Conservation (phyloP, 2,888 invertebrate genomes). For the Drosophila niveifrons region DNA sequence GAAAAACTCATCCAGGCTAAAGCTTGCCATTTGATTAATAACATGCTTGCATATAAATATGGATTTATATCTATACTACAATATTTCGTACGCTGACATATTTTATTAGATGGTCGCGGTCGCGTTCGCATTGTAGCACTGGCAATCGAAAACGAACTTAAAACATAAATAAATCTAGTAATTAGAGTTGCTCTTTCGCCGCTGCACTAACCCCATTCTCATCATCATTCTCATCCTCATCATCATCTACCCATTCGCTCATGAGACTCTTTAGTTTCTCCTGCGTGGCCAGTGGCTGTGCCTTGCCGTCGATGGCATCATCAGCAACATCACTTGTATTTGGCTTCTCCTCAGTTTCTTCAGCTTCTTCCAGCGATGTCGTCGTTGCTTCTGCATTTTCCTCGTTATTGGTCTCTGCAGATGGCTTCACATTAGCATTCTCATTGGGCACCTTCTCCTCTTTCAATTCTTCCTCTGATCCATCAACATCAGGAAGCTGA, state of each 20-base stretch:
- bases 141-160: conserved; percentile 64
- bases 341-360: conserved; percentile 11
- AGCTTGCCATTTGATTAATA: conserved; percentile 26
- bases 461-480: conserved; percentile 15
- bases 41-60: conserved; percentile 17
- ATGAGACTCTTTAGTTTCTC: conserved; percentile 84
- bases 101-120: conserved; percentile 7
- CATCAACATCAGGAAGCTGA: conserved; percentile 33
- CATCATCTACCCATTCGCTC: conserved; percentile 85
- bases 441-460: conserved; percentile 13
- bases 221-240: conserved; percentile 82
- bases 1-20: conserved; percentile 43
- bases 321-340: conserved; percentile 9
- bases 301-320: conserved; percentile 36
- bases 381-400: conserved; percentile 4
- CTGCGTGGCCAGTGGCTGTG: conserved; percentile 39
- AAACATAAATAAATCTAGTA: conserved; percentile 82
- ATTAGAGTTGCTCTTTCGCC: conserved; percentile 78
- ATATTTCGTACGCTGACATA: conserved; percentile 11
- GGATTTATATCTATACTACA: conserved; percentile 26
- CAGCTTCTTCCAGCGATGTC: neutral
- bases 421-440: neutral
- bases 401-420: conserved; percentile 3
- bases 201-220: conserved; percentile 74
- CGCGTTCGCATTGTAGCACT: conserved; percentile 23